Evolutionary conservation across 2,888 invertebrate species (phyloP).

Genomic region (Phorcus lineatus): DNA sequence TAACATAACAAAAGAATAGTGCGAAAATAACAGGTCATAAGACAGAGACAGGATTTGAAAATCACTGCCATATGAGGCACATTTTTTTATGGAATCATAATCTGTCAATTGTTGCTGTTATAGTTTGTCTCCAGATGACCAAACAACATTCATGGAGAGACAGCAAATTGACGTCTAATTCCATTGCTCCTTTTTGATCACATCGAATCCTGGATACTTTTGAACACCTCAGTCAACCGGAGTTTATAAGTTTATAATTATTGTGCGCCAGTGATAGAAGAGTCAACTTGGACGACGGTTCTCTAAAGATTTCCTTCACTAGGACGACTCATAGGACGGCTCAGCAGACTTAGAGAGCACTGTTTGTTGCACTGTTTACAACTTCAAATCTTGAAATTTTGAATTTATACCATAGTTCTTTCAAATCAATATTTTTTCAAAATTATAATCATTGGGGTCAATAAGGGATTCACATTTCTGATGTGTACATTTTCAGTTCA

Average conservation of each 20-base stretch:
- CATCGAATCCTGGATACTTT: neutral
- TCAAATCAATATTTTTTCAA: too few relatives aligned
- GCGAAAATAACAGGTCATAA: too few relatives aligned
- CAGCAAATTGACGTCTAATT: neutral
- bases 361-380: too few relatives aligned
- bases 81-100: too few relatives aligned
- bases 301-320: neutral
- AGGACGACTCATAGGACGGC: neutral
- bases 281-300: neutral
- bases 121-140: neutral
- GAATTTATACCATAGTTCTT: too few relatives aligned
- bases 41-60: too few relatives aligned
- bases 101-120: neutral
- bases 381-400: too few relatives aligned
- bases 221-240: neutral
- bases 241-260: constrained; percentile 5
- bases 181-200: neutral
- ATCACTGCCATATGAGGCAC: too few relatives aligned
- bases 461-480: neutral
- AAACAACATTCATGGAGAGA: constrained; percentile 2
- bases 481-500: neutral
- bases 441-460: too few relatives aligned
- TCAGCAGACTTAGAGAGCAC: too few relatives aligned
- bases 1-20: too few relatives aligned
- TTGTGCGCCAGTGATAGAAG: neutral